A percentile compares a stretch with the other conserved stretches of the same genome.
Conservation (phyloP, 2,113 vertebrate genomes). For the Pan paniscus region DNA sequence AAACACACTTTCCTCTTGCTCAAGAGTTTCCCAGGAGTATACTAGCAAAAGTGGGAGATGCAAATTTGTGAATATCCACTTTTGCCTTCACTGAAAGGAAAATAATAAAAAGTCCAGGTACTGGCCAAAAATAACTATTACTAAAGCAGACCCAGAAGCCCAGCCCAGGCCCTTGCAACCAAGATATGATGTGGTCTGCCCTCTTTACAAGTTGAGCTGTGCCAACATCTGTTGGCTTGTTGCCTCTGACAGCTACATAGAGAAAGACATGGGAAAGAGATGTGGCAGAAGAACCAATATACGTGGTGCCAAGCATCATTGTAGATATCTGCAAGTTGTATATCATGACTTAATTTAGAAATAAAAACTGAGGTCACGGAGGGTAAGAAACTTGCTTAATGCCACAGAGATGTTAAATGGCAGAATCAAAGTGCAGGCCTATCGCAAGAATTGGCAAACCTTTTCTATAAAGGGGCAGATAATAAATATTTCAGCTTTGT, state of each 20-base stretch:
- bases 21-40: conserved; percentile 58
- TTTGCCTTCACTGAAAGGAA: conserved; percentile 66
- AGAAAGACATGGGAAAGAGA: conserved; percentile 21
- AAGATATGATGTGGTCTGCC: conserved; percentile 18
- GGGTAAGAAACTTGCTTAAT: background rate
- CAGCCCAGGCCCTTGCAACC: conserved; percentile 7
- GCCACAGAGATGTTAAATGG: background rate
- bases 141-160: conserved; percentile 50
- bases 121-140: conserved; percentile 61
- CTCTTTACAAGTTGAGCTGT: conserved; percentile 46
- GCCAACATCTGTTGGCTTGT: conserved; percentile 23
- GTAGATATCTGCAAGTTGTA: background rate
- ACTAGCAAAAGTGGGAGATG: conserved; percentile 33
- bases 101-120: conserved; percentile 66
- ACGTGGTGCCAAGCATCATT: background rate
- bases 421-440: background rate
- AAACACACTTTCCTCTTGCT: conserved; percentile 69
- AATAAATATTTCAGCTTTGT: conserved; percentile 1
- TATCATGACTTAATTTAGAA: background rate
- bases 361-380: background rate
- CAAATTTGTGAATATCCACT: conserved; percentile 63
- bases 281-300: background rate
- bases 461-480: background rate
- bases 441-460: background rate
- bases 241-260: background rate